A percentile compares a stretch with the other conserved stretches of the same genome.
phyloP scores from a whole-genome alignment of 2,888 invertebrate species.

The Atherix ibis region DNA sequence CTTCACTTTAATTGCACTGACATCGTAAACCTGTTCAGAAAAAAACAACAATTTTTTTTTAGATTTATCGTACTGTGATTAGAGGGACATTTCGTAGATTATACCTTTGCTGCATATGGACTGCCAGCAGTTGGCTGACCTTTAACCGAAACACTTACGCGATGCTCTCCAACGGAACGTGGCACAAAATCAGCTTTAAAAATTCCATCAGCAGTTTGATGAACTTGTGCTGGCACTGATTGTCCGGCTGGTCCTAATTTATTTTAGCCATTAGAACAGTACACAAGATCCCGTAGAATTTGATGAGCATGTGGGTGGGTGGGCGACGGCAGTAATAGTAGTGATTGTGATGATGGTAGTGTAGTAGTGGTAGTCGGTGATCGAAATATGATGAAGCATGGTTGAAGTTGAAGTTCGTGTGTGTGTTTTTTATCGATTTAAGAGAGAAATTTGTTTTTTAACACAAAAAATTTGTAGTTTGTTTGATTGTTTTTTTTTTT shows the following conservation, averaged over 20 bases:
- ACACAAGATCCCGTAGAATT: not conserved
- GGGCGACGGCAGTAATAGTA: not conserved
- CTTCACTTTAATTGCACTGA: constrained; percentile 84
- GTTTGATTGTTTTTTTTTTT: too few species aligned
- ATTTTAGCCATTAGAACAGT: not conserved
- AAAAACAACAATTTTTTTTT: too few species aligned
- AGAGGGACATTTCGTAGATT: too few species aligned
- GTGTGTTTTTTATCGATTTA: too few species aligned
- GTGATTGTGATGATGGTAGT: too few species aligned
- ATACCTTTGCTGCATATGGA: constrained; percentile 79
- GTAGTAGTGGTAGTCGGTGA: not conserved
- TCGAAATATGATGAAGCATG: too few species aligned
- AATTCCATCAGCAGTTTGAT: constrained; percentile 63
- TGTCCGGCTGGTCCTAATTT: constrained; percentile 74
- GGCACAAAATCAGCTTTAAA: constrained; percentile 88
- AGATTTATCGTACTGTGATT: not conserved
- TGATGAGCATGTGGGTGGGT: not conserved
- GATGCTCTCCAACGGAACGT: constrained; percentile 78
- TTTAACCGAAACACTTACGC: constrained; percentile 72
- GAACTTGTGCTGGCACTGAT: constrained; percentile 76
- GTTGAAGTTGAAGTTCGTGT: too few species aligned
- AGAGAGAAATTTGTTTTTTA: too few species aligned
- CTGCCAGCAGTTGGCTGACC: constrained; percentile 75
- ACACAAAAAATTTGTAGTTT: too few species aligned
- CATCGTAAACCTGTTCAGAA: constrained; percentile 73